phyloP scores from a whole-genome alignment of 1,140 invertebrate genomes.

The Ganaspis sp. region DNA sequence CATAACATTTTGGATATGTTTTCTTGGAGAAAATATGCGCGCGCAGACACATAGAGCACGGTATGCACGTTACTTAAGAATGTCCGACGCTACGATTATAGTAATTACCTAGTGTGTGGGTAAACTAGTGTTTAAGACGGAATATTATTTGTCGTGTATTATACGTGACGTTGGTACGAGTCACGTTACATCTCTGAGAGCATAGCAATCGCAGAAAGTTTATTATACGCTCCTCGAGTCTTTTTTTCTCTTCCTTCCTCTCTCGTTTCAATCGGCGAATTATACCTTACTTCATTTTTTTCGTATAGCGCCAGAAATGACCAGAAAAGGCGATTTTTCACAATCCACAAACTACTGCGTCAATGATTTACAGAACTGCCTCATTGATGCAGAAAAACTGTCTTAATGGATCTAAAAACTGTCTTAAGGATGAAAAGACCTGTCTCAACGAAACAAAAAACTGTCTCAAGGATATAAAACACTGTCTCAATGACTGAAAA shows the following conservation, averaged over 20 bases:
- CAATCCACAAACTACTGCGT: too few relatives aligned
- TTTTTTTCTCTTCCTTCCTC: conserved; percentile 35
- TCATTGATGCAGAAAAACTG: too few relatives aligned
- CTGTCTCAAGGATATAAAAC: too few relatives aligned
- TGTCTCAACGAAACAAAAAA: too few relatives aligned
- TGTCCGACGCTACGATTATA: conserved; percentile 57
- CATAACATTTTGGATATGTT: conserved; percentile 13
- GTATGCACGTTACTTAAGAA: conserved; percentile 59
- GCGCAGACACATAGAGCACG: conserved; percentile 44
- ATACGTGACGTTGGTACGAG: conserved; percentile 58
- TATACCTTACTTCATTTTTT: too few relatives aligned
- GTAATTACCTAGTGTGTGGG: conserved; percentile 64
- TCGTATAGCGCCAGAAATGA: too few relatives aligned
- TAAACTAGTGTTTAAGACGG: conserved; percentile 64
- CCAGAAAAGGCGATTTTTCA: too few relatives aligned
- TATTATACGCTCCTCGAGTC: conserved; percentile 42
- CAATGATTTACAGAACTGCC: too few relatives aligned
- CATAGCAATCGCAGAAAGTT: conserved; percentile 48
- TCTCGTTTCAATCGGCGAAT: not conserved
- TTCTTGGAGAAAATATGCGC: not conserved
- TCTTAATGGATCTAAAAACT: too few relatives aligned
- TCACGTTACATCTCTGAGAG: conserved; percentile 53
- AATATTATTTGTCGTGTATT: conserved; percentile 62
- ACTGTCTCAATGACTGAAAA: too few relatives aligned
- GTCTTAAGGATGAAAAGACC: too few relatives aligned